phyloP scores from a whole-genome alignment of 1,140 invertebrate genomes.

The Steinernema feltiae region DNA sequence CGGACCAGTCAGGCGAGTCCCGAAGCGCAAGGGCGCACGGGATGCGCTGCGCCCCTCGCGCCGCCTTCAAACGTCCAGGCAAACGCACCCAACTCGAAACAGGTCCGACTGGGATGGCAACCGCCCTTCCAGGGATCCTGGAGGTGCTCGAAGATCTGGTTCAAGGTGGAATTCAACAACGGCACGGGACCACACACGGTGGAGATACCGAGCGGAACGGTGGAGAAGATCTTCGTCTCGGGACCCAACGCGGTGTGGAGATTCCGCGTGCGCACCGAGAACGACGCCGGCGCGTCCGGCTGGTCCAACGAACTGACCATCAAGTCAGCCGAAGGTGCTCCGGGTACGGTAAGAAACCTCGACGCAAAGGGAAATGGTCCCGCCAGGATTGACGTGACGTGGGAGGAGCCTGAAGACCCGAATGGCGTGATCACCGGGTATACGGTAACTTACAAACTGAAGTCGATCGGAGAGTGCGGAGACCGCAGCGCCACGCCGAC shows the following conservation, averaged over 20 bases:
- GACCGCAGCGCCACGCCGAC: slow-evolving; percentile 43
- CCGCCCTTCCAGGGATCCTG: slow-evolving; percentile 48
- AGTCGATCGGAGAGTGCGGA: slow-evolving; percentile 57
- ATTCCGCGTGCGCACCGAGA: slow-evolving; percentile 50
- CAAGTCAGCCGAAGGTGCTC: slow-evolving; percentile 49
- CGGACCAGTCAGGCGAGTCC: slow-evolving; percentile 51
- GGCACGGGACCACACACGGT: slow-evolving; percentile 24
- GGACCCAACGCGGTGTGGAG: slow-evolving; percentile 53
- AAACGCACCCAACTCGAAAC: slow-evolving; percentile 47
- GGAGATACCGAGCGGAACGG: slow-evolving; percentile 36
- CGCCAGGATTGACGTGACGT: slow-evolving; percentile 36
- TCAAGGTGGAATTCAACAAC: slow-evolving; percentile 34
- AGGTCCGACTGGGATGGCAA: slow-evolving; percentile 54
- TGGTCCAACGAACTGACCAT: slow-evolving; percentile 52
- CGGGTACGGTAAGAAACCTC: slow-evolving; percentile 48
- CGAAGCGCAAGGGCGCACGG: slow-evolving; percentile 55
- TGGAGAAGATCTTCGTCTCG: slow-evolving; percentile 50
- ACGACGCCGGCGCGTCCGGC: slow-evolving; percentile 52
- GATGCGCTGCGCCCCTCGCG: slow-evolving; percentile 51
- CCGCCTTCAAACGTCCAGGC: slow-evolving; percentile 53
- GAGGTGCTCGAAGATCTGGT: slow-evolving; percentile 48
- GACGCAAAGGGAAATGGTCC: slow-evolving; percentile 45
- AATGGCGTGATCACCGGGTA: slow-evolving; percentile 58
- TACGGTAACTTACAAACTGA: slow-evolving; percentile 54
- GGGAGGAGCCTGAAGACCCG: slow-evolving; percentile 44